phyloP scores from a whole-genome alignment of 1,140 invertebrate genomes.

The Drosophila repletoides region DNA sequence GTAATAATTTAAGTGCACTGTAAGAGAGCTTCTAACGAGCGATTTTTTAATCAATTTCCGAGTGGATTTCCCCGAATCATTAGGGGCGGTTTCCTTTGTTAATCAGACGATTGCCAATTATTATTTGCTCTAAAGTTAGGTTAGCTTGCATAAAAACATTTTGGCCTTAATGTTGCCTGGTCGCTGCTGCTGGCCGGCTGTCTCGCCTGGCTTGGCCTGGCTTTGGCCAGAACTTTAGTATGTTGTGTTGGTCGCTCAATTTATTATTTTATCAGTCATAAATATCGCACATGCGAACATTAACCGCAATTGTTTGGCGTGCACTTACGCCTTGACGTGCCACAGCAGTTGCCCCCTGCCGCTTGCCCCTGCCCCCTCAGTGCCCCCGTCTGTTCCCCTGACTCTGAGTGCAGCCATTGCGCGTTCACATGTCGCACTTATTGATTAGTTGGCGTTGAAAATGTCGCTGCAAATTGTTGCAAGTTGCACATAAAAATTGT shows the following conservation, averaged over 20 bases:
- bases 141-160: conserved; percentile 24
- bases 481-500: conserved; percentile 48
- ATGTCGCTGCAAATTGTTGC: conserved; percentile 74
- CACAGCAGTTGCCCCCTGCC: conserved; percentile 26
- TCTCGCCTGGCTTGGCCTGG: too few relatives aligned
- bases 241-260: conserved; percentile 21
- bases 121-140: too few relatives aligned
- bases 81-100: too few relatives aligned
- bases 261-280: conserved; percentile 79
- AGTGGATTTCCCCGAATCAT: too few relatives aligned
- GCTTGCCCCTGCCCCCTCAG: background rate
- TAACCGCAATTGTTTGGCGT: conserved; percentile 76
- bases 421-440: conserved; percentile 53
- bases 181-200: too few relatives aligned
- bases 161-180: conserved; percentile 16
- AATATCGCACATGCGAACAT: conserved; percentile 69
- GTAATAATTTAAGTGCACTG: too few relatives aligned
- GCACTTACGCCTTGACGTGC: conserved; percentile 60
- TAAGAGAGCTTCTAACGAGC: too few relatives aligned
- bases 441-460: conserved; percentile 77
- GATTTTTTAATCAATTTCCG: too few relatives aligned
- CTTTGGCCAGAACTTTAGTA: too few relatives aligned
- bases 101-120: too few relatives aligned
- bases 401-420: background rate
- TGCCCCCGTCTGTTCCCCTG: too few relatives aligned